Conservation (phyloP, 2,113 vertebrate species). For the Xenus cinereus region DNA sequence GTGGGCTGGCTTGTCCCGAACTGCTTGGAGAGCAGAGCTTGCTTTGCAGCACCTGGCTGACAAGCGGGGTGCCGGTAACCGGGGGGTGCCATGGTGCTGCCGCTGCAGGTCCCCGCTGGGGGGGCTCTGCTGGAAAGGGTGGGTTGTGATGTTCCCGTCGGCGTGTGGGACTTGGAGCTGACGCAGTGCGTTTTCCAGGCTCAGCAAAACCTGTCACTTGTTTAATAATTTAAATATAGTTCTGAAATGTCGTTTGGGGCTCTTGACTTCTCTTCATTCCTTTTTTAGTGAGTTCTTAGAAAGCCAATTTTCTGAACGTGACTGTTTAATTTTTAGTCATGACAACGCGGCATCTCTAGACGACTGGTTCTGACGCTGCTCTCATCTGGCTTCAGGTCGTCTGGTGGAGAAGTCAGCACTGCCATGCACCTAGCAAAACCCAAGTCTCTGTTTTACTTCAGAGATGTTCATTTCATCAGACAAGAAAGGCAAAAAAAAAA, state of each 20-base stretch:
- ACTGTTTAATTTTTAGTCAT: neutral
- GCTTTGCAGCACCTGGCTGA: neutral
- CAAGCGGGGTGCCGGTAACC: neutral
- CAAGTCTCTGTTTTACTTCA: neutral
- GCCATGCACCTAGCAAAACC: neutral
- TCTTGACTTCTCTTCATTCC: neutral
- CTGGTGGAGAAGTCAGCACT: neutral
- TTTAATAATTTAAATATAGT: neutral
- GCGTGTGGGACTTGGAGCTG: neutral
- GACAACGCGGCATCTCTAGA: neutral
- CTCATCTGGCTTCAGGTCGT: neutral
- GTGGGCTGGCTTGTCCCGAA: neutral
- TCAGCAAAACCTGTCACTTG: neutral
- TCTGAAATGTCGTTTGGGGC: neutral
- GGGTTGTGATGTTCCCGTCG: fast-evolving
- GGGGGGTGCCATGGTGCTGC: neutral
- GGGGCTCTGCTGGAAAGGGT: neutral
- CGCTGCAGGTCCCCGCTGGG: neutral
- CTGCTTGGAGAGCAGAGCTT: neutral
- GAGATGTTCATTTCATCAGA: neutral
- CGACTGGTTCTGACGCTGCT: neutral
- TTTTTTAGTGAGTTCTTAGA: neutral
- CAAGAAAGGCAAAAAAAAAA: neutral
- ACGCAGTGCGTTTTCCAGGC: neutral
- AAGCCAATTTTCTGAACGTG: neutral